phyloP scores from a whole-genome alignment of 2,797 vertebrate species.

The Pyrocephalus nanus region DNA sequence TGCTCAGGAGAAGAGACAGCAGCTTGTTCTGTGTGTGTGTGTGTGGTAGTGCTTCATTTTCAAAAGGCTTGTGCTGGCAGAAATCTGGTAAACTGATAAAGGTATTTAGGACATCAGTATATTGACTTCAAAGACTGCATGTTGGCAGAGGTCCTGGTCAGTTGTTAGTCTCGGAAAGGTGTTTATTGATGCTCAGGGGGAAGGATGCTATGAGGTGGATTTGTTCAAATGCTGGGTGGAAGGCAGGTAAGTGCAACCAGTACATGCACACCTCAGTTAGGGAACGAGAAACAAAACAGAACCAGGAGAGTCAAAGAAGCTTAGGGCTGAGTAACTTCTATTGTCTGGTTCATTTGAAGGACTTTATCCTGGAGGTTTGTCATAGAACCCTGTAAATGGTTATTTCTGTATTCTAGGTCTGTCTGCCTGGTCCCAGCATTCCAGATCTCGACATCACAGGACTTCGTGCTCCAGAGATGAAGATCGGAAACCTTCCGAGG shows the following conservation, averaged over 20 bases:
- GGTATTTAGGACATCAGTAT: not conserved
- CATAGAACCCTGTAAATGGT: not conserved
- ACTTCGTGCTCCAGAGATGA: constrained; percentile 78
- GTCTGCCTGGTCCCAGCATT: constrained; percentile 94
- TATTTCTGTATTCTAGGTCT: constrained; percentile 81
- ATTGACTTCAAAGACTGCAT: not conserved
- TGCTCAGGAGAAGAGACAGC: not conserved
- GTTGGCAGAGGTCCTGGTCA: not conserved
- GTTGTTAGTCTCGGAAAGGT: not conserved
- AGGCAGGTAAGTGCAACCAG: not conserved
- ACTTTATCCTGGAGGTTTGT: not conserved
- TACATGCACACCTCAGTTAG: not conserved
- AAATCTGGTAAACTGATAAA: not conserved
- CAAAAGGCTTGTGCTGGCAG: not conserved
- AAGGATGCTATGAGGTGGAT: not conserved
- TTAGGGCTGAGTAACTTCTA: not conserved
- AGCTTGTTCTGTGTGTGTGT: not conserved
- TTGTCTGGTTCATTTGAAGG: not conserved
- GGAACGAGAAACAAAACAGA: not conserved
- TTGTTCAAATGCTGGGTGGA: not conserved
- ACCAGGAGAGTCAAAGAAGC: not conserved
- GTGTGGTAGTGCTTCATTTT: not conserved
- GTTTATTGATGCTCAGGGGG: not conserved
- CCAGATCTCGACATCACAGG: constrained; percentile 85
- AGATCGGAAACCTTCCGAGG: constrained; percentile 94